Evolutionary conservation across 2,888 invertebrate species (phyloP), one percentile per base, ranked within the genome.

Genomic region (Asteroscopus sphinx): DNA sequence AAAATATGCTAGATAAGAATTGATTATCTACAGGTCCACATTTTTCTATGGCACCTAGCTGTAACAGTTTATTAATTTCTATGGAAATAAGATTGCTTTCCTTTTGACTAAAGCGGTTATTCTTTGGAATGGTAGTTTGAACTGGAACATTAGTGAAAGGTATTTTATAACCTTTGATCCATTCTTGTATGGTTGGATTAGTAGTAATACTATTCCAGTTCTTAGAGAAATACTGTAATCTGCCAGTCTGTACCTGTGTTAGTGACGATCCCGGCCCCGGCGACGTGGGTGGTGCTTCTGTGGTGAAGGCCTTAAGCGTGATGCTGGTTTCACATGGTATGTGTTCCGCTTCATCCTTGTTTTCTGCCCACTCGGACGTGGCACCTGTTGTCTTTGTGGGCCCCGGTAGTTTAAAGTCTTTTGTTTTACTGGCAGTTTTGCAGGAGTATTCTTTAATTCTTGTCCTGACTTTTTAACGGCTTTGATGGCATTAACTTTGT

Each of bases 1-100:
- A 21, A 35, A 64, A 68, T 28, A 56, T 41, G 3, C 25, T 44
- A 9, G 68, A 68, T 9, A 68, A 3, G 12, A 52, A 68, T n/a
- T 65, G 56, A 9, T 13, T n/a, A 0, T 46, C 2, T 17, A 13
- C n/a, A 40, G 54, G 16, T 8, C 4, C n/a, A 32, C 54, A 54
- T n/a, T 0, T 21, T 46, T 45, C 11, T 7, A 54, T 45, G 8
- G 54, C 54, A 54, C 33, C 53, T 39, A 39, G n/a, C 3, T 28
- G 12, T 45, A 53, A 4, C 5, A 53, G n/a, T 32, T 53, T 53
- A 3, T 21, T 8, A 3, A 45, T 53, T 53, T 53, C 39, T 3
- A 28, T 25, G 6, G 26, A 25, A 25, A 53, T 53, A 1, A 53
- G 17, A 11, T 30, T 32, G 2, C 1, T 32, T 46, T 53, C 45